These are phyloP conservation scores for Candidula unifasciata DNA, from an alignment of 2,888 invertebrate genomes.

Conservation along the genomic window DNA sequence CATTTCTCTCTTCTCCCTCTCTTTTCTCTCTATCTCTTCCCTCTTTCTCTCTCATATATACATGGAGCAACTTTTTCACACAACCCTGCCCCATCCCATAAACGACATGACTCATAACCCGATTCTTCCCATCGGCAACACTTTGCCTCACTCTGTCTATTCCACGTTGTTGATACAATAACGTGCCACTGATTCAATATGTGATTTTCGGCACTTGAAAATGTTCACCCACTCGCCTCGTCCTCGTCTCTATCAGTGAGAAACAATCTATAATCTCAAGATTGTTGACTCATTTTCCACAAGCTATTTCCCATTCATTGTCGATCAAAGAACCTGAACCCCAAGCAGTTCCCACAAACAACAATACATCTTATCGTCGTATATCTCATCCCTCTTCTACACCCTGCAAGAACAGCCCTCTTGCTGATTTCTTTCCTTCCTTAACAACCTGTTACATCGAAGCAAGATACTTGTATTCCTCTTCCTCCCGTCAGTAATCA, in stretches of 20 bases:
- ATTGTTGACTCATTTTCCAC: background rate
- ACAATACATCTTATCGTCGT: background rate
- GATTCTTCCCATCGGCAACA: conserved; percentile 13
- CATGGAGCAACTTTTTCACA: too few relatives aligned
- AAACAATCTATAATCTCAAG: background rate
- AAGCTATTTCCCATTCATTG: background rate
- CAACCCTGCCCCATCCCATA: too few relatives aligned
- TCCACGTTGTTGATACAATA: background rate
- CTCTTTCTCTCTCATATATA: too few relatives aligned
- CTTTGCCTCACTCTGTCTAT: conserved; percentile 25
- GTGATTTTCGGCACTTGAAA: too few relatives aligned
- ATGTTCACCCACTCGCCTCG: too few relatives aligned
- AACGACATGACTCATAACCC: background rate
- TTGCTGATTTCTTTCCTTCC: background rate
- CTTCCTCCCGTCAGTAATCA: background rate
- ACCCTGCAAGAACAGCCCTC: background rate
- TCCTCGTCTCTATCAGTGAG: background rate
- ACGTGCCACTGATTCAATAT: too few relatives aligned
- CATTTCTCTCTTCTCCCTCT: too few relatives aligned
- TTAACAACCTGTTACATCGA: background rate
- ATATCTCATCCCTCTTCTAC: background rate
- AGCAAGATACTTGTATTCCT: background rate
- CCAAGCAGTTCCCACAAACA: background rate
- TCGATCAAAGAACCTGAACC: background rate
- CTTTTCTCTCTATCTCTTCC: too few relatives aligned